Conservation (phyloP, 2,797 vertebrate genomes). For the Semotilus atromaculatus region DNA sequence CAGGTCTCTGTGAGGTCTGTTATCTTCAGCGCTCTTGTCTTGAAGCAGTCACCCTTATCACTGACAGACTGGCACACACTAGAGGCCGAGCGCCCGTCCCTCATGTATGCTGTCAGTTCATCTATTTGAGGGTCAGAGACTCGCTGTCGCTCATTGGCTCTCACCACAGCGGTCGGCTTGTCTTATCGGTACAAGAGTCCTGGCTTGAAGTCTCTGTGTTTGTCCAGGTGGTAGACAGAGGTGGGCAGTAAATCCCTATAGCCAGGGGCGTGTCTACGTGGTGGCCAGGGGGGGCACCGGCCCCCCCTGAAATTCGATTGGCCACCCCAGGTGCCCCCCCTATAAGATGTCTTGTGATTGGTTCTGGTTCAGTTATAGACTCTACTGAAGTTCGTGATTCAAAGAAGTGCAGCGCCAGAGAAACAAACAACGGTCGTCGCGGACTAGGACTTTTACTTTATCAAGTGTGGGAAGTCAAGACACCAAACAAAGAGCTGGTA, state of each 20-base stretch:
- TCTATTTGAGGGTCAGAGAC: constrained; percentile 27
- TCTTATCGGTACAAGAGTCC: constrained; percentile 12
- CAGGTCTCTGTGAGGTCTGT: constrained; percentile 26
- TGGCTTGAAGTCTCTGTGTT: not conserved
- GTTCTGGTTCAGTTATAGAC: too few species aligned
- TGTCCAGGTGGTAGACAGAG: constrained; percentile 7
- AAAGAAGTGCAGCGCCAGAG: too few species aligned
- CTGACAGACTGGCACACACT: not conserved
- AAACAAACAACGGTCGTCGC: too few species aligned
- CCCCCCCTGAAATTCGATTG: too few species aligned
- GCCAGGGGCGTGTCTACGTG: too few species aligned
- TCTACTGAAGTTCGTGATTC: too few species aligned
- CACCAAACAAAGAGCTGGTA: too few species aligned
- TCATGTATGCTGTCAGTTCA: not conserved
- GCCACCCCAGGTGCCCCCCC: too few species aligned
- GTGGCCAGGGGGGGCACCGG: too few species aligned
- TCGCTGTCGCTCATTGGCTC: not conserved
- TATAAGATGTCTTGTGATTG: too few species aligned
- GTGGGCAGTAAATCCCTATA: not conserved
- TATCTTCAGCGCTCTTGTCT: constrained; percentile 16
- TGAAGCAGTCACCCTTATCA: not conserved
- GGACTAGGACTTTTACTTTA: too few species aligned
- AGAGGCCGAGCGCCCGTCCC: not conserved
- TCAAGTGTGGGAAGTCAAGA: too few species aligned
- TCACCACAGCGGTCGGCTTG: not conserved